Evolutionary conservation across 2,888 invertebrate genomes (phyloP).

Genomic region (Syritta pipiens): DNA sequence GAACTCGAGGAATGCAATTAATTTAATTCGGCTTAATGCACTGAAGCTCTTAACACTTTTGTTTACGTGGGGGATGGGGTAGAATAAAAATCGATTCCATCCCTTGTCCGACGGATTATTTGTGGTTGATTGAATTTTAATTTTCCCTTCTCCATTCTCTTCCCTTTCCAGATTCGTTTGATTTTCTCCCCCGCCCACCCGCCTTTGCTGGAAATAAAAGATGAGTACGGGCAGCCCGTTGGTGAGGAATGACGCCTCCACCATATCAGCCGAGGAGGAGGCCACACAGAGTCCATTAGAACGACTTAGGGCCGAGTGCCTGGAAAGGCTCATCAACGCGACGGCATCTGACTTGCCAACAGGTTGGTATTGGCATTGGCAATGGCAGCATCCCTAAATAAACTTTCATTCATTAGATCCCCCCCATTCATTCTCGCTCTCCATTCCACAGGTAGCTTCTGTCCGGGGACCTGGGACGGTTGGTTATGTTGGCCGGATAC

Average conservation of each 20-base stretch:
- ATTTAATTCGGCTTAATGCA: conserved; percentile 31
- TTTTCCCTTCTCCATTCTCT: conserved; percentile 8
- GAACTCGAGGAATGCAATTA: conserved; percentile 23
- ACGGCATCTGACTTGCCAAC: conserved; percentile 70
- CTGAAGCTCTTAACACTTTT: conserved; percentile 21
- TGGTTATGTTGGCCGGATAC: conserved; percentile 91
- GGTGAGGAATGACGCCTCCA: conserved; percentile 23
- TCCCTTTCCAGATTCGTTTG: conserved; percentile 8
- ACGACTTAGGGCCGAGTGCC: conserved; percentile 74
- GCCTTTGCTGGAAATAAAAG: conserved; percentile 2
- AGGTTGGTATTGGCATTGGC: conserved; percentile 71
- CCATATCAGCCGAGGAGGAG: conserved; percentile 64
- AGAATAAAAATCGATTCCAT: conserved; percentile 23
- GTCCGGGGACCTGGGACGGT: conserved; percentile 88
- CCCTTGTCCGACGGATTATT: conserved; percentile 5
- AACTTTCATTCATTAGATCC: conserved; percentile 11
- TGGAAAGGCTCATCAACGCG: conserved; percentile 73
- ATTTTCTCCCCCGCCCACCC: background rate
- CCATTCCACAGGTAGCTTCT: conserved; percentile 81
- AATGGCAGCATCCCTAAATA: background rate
- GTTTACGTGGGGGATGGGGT: too few relatives aligned
- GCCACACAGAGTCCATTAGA: conserved; percentile 73
- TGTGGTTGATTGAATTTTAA: conserved; percentile 44
- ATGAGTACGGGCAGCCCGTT: conserved; percentile 55
- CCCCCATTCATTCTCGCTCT: background rate